Evolutionary conservation across 2,113 vertebrate genomes (phyloP), one percentile per base, ranked within the genome.

Genomic region (Apodemus sylvaticus): DNA sequence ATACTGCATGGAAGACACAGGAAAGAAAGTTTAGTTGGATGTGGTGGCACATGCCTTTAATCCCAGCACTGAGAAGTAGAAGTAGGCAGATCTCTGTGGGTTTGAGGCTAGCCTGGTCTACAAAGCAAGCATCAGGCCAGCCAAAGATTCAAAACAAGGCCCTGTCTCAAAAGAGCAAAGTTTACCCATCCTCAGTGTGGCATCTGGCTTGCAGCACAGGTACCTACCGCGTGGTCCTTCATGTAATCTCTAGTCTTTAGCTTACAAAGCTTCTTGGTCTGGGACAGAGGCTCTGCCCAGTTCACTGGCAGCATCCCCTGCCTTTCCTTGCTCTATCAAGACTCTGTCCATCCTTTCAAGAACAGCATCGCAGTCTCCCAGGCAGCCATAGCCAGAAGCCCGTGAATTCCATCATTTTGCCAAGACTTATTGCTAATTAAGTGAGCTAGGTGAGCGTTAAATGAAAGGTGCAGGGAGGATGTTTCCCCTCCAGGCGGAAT

Each of bases 371-470:
- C 36, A 60, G 89, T 68, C 55, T 71, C n/a, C 51, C 81, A 20
- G 82, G 42, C 64, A 68, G 2, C 45, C 55, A n/a, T 53, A 36
- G 31, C 92, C 36, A 89, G 81, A 77, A 91, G 58, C 86, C 83
- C 64, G 42, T 8, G 13, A 95, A 90, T 83, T 70, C 92, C 94
- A 97, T 24, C 24, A 0, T 92, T 96, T 93, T 93, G 95, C 94
- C 83, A 96, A 95, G 93, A 97, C 79, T 94, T 96, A 97, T 48
- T 95, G 94, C 92, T 90, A 97, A 98, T 97, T 96, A 97, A 96
- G 92, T 86, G 93, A 97, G 94, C 93, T 86, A 97, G 95, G 96
- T 95, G 92, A 95, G 96, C 95, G 95, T 97, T 96, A 97, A 95
- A 96, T 97, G 93, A 96, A 96, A 96, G 86, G 91, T 96, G 85